A percentile compares a stretch with the other conserved stretches of the same genome.
These are phyloP conservation scores for Philopotamus ludificatus DNA, from an alignment of 1,140 invertebrate genomes.

Conservation along the genomic window DNA sequence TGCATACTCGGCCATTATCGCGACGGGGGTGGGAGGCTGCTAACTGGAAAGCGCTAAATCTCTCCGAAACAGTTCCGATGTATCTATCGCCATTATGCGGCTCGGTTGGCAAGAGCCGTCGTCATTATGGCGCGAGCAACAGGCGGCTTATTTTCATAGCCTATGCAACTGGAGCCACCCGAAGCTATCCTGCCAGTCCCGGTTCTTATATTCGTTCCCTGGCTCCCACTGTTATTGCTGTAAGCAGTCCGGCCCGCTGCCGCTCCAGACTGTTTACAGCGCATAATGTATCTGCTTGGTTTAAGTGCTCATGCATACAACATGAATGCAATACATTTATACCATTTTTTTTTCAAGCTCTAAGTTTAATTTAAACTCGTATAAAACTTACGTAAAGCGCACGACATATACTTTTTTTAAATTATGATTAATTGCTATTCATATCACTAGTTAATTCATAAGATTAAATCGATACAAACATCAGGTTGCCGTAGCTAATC, in stretches of 20 bases:
- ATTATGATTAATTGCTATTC: too few relatives aligned
- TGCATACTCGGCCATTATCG: constrained; percentile 31
- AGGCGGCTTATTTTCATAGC: constrained; percentile 37
- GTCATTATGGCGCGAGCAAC: constrained; percentile 38
- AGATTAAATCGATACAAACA: too few relatives aligned
- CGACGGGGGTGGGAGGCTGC: constrained; percentile 8
- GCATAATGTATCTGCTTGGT: constrained; percentile 34
- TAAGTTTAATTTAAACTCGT: too few relatives aligned
- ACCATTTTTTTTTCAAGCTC: too few relatives aligned
- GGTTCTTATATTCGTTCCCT: too few relatives aligned
- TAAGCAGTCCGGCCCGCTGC: constrained; percentile 21
- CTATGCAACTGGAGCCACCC: constrained; percentile 32
- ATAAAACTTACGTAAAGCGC: too few relatives aligned
- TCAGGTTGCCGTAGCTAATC: too few relatives aligned
- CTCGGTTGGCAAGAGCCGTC: constrained; percentile 17
- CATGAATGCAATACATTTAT: constrained; percentile 29
- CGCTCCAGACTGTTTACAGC: constrained; percentile 23
- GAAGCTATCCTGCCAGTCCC: constrained; percentile 27
- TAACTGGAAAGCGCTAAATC: constrained; percentile 11
- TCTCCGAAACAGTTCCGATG: background rate
- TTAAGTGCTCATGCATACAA: constrained; percentile 36
- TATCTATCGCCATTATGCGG: constrained; percentile 17
- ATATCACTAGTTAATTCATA: too few relatives aligned
- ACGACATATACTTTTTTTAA: too few relatives aligned
- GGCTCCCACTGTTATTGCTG: constrained; percentile 18